Base-by-base conservation (phyloP, 2,888 invertebrate species). In the Lomographa bimaculata region DNA sequence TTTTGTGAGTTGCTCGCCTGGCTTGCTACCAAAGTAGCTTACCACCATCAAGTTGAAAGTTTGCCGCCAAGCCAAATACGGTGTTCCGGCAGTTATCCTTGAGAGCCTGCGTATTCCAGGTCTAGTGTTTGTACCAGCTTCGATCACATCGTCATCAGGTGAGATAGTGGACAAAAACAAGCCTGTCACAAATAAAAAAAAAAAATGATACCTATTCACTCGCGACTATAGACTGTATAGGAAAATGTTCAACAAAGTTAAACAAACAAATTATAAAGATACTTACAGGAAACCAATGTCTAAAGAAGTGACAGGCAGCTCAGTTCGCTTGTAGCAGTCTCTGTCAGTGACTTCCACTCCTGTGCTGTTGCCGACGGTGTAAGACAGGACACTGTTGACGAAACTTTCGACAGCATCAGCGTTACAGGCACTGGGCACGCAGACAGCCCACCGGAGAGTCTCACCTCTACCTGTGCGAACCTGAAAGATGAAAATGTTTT, bases 401-500 rank as follows among this genome's bases (percentile, higher is more conserved):
- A 91, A 91, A n/a, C 73, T 64, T 11, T 80, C 76, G 3, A 92
- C 87, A 8, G 92, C 90, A 3, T 76, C 61, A 0, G 89, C 77
- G 20, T 79, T 75, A 58, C 93, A 93, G 0, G 90, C 79, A 20
- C 90, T 90, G 6, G 93, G 93, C 3, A 92, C 79, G 59, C 93
- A 93, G 0, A 92, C 89, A 1, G 92, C 92, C 93, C 93, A 93
- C 42, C 91, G 91, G 0, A 92, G 65, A 0, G 79, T 76, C 41
- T 87, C 89, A 0, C 89, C 86, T 0, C 89, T 77, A 0, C 89
- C 89, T 0, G 80, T 81, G 1, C 90, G 77, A 0, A 71, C 59
- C 87, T 87, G 62, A 1, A 64, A 57, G 26, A 34, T 11, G 12
- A 29, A 30, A 18, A 29, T 21, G 0, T 6, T 8, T 27, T 6